A percentile compares a stretch with the other conserved stretches of the same genome.
Evolutionary conservation across 1,140 invertebrate species (phyloP).

Genomic region (Dreissena polymorpha): DNA sequence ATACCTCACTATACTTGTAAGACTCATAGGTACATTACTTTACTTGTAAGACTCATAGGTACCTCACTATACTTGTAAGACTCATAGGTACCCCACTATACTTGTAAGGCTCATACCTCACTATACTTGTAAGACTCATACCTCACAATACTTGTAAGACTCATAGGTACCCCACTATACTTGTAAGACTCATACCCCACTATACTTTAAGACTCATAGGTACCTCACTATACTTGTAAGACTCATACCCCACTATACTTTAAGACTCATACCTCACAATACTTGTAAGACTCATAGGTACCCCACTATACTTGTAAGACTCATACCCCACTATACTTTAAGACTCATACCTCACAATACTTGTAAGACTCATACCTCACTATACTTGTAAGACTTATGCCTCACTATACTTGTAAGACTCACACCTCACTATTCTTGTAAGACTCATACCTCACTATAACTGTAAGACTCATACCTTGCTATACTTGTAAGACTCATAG

Average conservation of each 20-base stretch:
- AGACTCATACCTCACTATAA: slow-evolving; percentile 45
- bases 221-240: slow-evolving; percentile 74
- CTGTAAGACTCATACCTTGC: too few species aligned
- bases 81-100: background rate
- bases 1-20: background rate
- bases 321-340: slow-evolving; percentile 74
- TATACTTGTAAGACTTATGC: slow-evolving; percentile 68
- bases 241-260: background rate
- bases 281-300: slow-evolving; percentile 71
- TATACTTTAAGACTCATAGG: slow-evolving; percentile 64
- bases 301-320: too few species aligned
- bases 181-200: slow-evolving; percentile 66
- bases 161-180: slow-evolving; percentile 69
- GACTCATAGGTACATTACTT: background rate
- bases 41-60: slow-evolving; percentile 64
- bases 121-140: slow-evolving; percentile 69
- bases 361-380: too few species aligned
- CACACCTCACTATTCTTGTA: slow-evolving; percentile 72
- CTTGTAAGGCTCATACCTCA: too few species aligned
- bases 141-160: too few species aligned
- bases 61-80: slow-evolving; percentile 73
- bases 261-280: slow-evolving; percentile 73
- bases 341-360: slow-evolving; percentile 43
- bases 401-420: too few species aligned
- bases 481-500: slow-evolving; percentile 69